A percentile compares a stretch with the other conserved stretches of the same genome.
Conservation (phyloP, 2,888 invertebrate species). For the Noctua janthe region DNA sequence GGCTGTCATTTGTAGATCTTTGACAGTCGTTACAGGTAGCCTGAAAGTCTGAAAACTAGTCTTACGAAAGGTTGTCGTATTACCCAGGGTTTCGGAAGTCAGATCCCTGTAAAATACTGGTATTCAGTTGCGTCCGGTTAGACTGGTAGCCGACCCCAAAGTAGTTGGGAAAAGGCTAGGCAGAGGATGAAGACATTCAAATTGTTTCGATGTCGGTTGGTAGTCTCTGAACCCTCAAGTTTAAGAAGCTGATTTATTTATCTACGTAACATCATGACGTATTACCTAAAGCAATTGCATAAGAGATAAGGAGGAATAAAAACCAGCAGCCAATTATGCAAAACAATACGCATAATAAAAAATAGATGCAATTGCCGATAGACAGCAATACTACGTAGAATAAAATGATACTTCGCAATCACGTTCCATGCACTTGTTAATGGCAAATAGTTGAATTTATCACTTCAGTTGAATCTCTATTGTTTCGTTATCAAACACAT, state of each 20-base stretch:
- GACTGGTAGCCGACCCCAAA: no score
- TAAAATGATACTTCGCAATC: slow-evolving; percentile 37
- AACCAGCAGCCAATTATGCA: slow-evolving; percentile 26
- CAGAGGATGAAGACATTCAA: not conserved
- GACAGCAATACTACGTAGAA: slow-evolving; percentile 23
- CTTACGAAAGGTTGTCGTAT: no score
- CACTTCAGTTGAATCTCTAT: slow-evolving; percentile 64
- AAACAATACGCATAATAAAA: slow-evolving; percentile 28
- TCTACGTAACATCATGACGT: no score
- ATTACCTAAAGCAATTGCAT: not conserved
- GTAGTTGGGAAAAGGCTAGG: not conserved
- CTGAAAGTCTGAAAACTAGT: no score
- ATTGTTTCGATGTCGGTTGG: not conserved
- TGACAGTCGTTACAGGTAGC: no score
- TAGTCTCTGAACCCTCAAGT: not conserved
- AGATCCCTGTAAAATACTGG: no score
- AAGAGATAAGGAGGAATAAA: slow-evolving; percentile 1
- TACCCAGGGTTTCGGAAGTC: no score
- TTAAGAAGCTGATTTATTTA: not conserved
- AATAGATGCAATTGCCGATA: slow-evolving; percentile 29
- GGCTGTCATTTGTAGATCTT: no score
- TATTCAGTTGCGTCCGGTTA: no score
- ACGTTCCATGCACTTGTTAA: slow-evolving; percentile 51
- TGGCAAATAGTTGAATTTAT: slow-evolving; percentile 64
- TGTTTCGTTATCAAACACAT: slow-evolving; percentile 68